Conservation (phyloP, 1,140 invertebrate genomes). For the Ruditapes philippinarum region DNA sequence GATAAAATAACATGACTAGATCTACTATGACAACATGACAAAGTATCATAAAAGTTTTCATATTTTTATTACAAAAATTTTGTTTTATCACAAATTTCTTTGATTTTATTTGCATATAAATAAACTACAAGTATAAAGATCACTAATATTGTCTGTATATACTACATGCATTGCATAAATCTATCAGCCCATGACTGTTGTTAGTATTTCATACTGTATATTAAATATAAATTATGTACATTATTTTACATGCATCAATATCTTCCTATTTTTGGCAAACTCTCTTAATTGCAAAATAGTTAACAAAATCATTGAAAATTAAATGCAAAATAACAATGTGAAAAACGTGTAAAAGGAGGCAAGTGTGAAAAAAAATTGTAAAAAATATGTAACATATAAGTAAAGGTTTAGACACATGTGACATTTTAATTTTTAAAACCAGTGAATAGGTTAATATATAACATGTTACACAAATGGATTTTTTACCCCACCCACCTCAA, state of each 20-base stretch:
- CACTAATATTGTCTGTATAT: background rate
- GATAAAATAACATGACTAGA: too few species aligned
- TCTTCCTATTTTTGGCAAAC: background rate
- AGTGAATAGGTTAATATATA: too few species aligned
- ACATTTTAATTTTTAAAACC: background rate
- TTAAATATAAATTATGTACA: background rate
- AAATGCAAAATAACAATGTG: too few species aligned
- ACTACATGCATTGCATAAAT: background rate
- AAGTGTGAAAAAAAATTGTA: too few species aligned
- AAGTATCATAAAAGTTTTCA: background rate
- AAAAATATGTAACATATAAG: background rate
- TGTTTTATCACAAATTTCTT: slow-evolving; percentile 3
- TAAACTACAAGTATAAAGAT: too few species aligned
- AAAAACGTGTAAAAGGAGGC: background rate
- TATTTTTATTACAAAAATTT: background rate
- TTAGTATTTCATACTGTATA: slow-evolving; percentile 19
- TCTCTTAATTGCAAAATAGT: too few species aligned
- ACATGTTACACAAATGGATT: background rate
- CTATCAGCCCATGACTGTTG: background rate
- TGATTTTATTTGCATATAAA: background rate
- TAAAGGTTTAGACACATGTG: background rate
- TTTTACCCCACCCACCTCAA: background rate
- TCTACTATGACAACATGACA: background rate
- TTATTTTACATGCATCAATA: slow-evolving; percentile 20
- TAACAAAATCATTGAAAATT: too few species aligned